Base-by-base conservation (phyloP, 2,797 vertebrate genomes). In the Triplophysa bombifrons region DNA sequence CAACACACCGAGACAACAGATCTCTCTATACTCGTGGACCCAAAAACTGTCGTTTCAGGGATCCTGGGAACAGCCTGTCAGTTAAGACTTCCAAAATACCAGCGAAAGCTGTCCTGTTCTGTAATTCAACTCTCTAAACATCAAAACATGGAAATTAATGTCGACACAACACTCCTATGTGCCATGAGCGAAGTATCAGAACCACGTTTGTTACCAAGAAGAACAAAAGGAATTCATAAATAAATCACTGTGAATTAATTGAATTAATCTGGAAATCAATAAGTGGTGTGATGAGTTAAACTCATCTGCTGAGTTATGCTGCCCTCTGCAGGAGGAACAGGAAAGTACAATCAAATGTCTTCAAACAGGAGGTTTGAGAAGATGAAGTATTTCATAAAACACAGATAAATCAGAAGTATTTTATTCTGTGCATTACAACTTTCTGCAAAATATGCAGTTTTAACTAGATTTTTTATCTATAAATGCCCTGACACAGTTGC, bases 321-420 rank as follows among this genome's bases (percentile, higher is more conserved):
- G 92, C 86, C 91, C 89, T 92, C 94, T 94, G 88, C 89, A 93
- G 94, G 91, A 85, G 17, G 2, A 41, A 4, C 1, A 64, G 16
- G 1, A 44, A 72, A 82, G 58, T 55, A 7, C 48, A 5, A 2
- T 14, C 4, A 55, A 10, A 27, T 20, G 4, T 51, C 16, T 8
- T 19, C 50, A 19, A 17, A 14, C 16, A 19, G 50, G 4, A 51
- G 50, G 17, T 19, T 51, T 51, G 16, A 19, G 14, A 51, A 41
- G 48, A 48, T 48, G 14, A 3, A 48, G 12, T 48, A 41, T 30
- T 30, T 30, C 4, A 4, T 30, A 30, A 30, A 30, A 30, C 4
- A 30, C 30, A 5, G 30, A 30, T 30, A 4, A 30, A 30, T 5
- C 4, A 30, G 27, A 30, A 30, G 27, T 5, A 4, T 30, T 30